Evolutionary conservation across 1,140 invertebrate genomes (phyloP).

Genomic region (Drosophila malerkotliana): DNA sequence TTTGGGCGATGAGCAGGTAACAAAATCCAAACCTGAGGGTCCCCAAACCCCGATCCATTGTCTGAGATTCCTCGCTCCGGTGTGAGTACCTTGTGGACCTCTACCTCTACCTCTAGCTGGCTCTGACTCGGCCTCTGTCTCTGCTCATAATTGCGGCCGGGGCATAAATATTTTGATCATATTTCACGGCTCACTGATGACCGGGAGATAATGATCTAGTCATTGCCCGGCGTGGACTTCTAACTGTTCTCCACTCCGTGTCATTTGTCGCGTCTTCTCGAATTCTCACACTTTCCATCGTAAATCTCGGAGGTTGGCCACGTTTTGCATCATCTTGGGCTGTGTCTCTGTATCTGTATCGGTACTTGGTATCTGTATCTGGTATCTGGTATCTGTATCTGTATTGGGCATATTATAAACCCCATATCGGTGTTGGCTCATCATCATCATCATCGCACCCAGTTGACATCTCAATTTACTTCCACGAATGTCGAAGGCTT

Average conservation of each 20-base stretch:
- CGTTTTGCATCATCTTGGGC: constrained; percentile 70
- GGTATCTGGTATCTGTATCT: constrained; percentile 8
- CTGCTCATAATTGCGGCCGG: constrained; percentile 66
- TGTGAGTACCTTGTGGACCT: background rate
- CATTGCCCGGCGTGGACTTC: constrained; percentile 41
- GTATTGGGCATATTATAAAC: constrained; percentile 29
- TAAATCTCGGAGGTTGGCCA: constrained; percentile 70
- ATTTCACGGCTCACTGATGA: constrained; percentile 73
- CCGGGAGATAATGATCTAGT: constrained; percentile 60
- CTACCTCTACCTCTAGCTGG: background rate
- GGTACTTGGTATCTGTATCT: constrained; percentile 2
- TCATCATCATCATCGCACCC: constrained; percentile 35
- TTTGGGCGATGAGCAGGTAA: constrained; percentile 54
- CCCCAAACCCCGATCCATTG: constrained; percentile 33
- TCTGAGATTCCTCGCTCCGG: constrained; percentile 36
- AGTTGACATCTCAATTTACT: constrained; percentile 79
- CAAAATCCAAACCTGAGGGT: constrained; percentile 62
- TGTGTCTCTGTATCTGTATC: constrained; percentile 9
- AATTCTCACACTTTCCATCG: constrained; percentile 80
- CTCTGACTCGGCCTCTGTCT: constrained; percentile 10
- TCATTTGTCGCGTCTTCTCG: constrained; percentile 63
- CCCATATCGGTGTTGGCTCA: constrained; percentile 64
- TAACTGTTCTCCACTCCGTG: constrained; percentile 40
- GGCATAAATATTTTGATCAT: constrained; percentile 79
- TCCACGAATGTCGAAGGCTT: constrained; percentile 51